These are phyloP conservation scores for Petrocephalus schoutedeni DNA, from an alignment of 2,797 vertebrate species.

Conservation along the genomic window DNA sequence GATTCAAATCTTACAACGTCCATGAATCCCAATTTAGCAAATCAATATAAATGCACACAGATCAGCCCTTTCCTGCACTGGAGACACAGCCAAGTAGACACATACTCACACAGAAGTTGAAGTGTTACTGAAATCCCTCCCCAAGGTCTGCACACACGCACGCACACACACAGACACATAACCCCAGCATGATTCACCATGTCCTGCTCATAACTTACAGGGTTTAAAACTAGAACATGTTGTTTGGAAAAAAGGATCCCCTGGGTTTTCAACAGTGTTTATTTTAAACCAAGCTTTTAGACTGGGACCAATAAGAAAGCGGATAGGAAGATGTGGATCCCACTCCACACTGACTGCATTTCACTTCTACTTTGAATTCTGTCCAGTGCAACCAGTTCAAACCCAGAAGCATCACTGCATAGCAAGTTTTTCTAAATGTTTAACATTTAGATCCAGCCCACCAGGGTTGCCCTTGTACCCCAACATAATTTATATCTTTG, in stretches of 20 bases:
- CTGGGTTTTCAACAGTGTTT: not conserved
- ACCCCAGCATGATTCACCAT: not conserved
- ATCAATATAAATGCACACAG: slow-evolving; percentile 12
- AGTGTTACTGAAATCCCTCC: not conserved
- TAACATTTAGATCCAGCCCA: not conserved
- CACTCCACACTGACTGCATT: not conserved
- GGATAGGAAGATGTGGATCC: not conserved
- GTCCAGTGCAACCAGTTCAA: not conserved
- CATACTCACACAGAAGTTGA: not conserved
- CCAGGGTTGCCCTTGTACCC: not conserved
- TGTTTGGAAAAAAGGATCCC: not conserved
- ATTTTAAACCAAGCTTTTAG: slow-evolving; percentile 12
- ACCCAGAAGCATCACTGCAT: not conserved
- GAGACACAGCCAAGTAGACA: not conserved
- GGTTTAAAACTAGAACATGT: not conserved
- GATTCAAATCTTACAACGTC: not conserved
- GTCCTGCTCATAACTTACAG: not conserved
- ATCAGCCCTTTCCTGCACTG: not conserved
- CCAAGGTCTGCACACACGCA: not conserved
- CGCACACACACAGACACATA: not conserved
- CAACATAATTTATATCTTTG: not conserved
- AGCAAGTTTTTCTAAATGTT: not conserved
- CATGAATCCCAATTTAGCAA: not conserved
- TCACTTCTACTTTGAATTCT: not conserved
- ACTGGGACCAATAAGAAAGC: not conserved